phyloP scores from a whole-genome alignment of 2,113 vertebrate genomes.

The Orientallactaga bullata region DNA sequence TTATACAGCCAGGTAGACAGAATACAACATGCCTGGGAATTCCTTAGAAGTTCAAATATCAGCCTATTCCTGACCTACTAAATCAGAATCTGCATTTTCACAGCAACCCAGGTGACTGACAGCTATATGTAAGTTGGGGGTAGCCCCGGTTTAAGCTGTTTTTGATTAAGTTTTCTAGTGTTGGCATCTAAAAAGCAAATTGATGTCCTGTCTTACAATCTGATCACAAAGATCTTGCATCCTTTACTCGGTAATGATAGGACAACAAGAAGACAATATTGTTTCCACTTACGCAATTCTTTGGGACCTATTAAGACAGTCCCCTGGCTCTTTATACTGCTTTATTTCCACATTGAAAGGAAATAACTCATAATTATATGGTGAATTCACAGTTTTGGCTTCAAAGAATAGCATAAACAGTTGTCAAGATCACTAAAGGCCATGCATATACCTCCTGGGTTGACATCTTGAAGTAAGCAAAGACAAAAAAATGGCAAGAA shows the following conservation, averaged over 20 bases:
- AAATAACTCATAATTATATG: constrained; percentile 64
- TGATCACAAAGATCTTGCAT: constrained; percentile 48
- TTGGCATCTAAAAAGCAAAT: constrained; percentile 47
- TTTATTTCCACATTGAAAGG: constrained; percentile 45
- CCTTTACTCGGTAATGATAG: constrained; percentile 48
- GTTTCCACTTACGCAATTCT: constrained; percentile 25
- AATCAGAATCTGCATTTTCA: constrained; percentile 34
- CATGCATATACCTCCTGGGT: constrained; percentile 53
- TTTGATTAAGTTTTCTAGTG: constrained; percentile 30
- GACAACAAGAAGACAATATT: constrained; percentile 42
- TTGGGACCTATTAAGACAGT: constrained; percentile 34
- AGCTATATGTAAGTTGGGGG: constrained; percentile 21
- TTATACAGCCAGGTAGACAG: too few species aligned
- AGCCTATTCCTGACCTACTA: not conserved
- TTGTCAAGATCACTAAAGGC: constrained; percentile 63
- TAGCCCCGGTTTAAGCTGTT: constrained; percentile 16
- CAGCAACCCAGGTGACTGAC: not conserved
- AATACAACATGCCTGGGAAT: not conserved
- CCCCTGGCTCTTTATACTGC: not conserved
- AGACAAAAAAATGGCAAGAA: constrained; percentile 68
- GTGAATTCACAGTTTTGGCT: constrained; percentile 63
- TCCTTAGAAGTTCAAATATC: constrained; percentile 19
- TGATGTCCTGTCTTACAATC: constrained; percentile 25
- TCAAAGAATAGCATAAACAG: not conserved
- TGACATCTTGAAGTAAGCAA: constrained; percentile 48